Percentiles rank a stretch among this genome's conserved stretches.
phyloP scores from a whole-genome alignment of 2,888 invertebrate species.

The Theretra japonica region DNA sequence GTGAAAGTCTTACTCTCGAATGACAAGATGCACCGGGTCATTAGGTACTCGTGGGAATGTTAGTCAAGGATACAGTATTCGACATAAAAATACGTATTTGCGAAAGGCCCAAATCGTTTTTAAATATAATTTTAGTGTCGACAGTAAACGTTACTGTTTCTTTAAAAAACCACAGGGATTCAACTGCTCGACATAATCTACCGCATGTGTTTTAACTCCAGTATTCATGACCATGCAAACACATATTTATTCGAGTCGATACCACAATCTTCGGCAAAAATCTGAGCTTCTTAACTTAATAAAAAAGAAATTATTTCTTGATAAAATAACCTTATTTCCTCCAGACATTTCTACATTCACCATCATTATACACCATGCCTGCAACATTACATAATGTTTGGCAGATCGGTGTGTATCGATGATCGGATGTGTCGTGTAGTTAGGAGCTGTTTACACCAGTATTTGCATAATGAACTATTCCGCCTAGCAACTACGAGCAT shows the following conservation, averaged over 20 bases:
- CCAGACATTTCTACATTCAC: neutral
- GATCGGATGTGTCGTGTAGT: neutral
- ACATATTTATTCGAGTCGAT: too few species aligned
- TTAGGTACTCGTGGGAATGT: neutral
- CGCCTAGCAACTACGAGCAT: neutral
- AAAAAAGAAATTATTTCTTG: too few species aligned
- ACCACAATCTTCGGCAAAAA: too few species aligned
- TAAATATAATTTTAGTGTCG: too few species aligned
- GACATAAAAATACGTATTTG: neutral
- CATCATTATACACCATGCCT: too few species aligned
- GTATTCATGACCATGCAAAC: too few species aligned
- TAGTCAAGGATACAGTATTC: neutral
- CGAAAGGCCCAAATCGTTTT: neutral
- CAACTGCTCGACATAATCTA: too few species aligned
- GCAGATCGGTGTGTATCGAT: neutral
- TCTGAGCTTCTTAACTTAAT: too few species aligned
- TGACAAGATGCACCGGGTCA: neutral
- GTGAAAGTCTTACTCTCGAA: neutral
- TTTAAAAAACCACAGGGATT: too few species aligned
- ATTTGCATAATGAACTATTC: constrained; percentile 4
- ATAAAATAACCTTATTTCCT: neutral
- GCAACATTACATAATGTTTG: constrained; percentile 5
- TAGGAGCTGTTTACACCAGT: neutral
- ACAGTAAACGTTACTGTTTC: too few species aligned
- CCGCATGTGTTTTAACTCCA: too few species aligned